A percentile compares a stretch with the other conserved stretches of the same genome.
Conservation (phyloP, 1,140 invertebrate genomes). For the Olivierus martensii region DNA sequence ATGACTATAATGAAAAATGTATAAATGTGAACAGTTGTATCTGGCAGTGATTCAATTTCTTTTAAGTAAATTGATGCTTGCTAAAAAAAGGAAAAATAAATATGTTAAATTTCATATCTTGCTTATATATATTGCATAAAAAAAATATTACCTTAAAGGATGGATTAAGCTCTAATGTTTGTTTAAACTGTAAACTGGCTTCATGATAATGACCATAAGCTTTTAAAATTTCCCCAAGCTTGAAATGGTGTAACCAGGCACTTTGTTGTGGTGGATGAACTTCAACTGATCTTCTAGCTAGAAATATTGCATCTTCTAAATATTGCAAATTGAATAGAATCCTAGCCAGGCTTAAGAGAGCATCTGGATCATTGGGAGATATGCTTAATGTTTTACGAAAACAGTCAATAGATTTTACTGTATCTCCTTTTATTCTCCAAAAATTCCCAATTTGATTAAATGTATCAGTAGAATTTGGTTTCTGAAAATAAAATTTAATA, state of each 20-base stretch:
- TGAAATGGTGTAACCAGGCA: conserved; percentile 81
- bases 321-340: conserved; percentile 72
- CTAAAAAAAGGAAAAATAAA: too few relatives aligned
- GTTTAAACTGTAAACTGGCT: conserved; percentile 59
- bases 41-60: too few relatives aligned
- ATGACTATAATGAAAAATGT: too few relatives aligned
- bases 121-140: too few relatives aligned
- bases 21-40: too few relatives aligned
- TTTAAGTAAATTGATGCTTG: too few relatives aligned
- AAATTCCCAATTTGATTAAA: conserved; percentile 84
- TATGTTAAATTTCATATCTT: too few relatives aligned
- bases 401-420: conserved; percentile 69
- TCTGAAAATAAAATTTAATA: conserved; percentile 42
- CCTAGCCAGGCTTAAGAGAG: conserved; percentile 63
- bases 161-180: conserved; percentile 63
- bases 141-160: too few relatives aligned
- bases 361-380: conserved; percentile 70
- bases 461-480: conserved; percentile 68
- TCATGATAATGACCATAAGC: conserved; percentile 71
- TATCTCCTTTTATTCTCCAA: conserved; percentile 62
- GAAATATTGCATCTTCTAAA: conserved; percentile 71
- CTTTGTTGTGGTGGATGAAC: conserved; percentile 64
- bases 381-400: conserved; percentile 68
- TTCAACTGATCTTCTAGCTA: conserved; percentile 54
- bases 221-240: conserved; percentile 45